Percentiles rank a stretch among this genome's conserved stretches.
These are phyloP conservation scores for Xenus cinereus DNA, from an alignment of 2,113 vertebrate genomes.

Conservation along the genomic window DNA sequence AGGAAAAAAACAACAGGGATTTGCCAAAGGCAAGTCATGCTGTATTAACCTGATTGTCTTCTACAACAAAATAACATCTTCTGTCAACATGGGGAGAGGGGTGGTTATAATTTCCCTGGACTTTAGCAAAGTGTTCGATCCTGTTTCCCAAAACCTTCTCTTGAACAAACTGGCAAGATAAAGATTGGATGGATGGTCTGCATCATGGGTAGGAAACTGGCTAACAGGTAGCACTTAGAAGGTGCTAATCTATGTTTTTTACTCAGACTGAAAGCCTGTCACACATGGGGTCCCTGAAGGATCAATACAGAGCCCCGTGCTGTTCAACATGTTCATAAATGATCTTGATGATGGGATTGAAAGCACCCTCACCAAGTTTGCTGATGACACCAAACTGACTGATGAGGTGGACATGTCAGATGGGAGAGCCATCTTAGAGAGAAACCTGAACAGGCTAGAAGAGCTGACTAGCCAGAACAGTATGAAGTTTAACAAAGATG, in stretches of 20 bases:
- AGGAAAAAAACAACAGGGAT: not conserved
- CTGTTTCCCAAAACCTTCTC: not conserved
- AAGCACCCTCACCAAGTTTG: not conserved
- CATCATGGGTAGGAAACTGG: not conserved
- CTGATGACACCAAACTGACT: not conserved
- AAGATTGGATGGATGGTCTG: not conserved
- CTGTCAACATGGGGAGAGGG: not conserved
- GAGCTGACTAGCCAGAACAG: not conserved
- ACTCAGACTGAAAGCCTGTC: not conserved
- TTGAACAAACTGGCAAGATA: not conserved
- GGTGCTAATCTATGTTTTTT: not conserved
- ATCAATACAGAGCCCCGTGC: not conserved
- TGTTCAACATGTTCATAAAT: not conserved
- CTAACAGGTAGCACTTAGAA: not conserved
- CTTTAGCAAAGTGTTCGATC: not conserved
- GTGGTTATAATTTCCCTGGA: not conserved
- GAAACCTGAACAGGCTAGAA: not conserved
- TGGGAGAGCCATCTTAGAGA: not conserved
- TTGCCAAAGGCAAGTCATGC: not conserved
- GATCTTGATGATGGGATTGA: not conserved
- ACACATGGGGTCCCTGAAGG: not conserved
- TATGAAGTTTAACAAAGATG: not conserved
- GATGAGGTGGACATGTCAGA: not conserved
- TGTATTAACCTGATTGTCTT: not conserved
- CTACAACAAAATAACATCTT: not conserved